These are phyloP conservation scores for Hydractinia symbiolongicarpus DNA, from an alignment of 30 jellyfish, hydroid and myxozoan species.

Conservation along the genomic window DNA sequence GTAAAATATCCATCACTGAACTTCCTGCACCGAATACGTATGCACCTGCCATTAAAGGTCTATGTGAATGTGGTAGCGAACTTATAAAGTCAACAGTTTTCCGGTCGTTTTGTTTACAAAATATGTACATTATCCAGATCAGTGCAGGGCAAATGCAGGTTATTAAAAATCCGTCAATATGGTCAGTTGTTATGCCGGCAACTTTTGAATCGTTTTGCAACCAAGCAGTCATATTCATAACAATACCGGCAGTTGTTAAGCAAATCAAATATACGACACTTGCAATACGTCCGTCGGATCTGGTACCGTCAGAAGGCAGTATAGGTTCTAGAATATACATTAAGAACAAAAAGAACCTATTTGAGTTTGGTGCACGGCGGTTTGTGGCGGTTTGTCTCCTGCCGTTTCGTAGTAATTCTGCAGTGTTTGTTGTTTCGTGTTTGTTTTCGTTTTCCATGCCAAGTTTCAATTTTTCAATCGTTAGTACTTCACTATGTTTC, in stretches of 20 bases:
- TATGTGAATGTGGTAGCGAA: slow-evolving; percentile 80
- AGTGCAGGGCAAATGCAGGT: slow-evolving; percentile 94
- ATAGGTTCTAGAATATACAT: slow-evolving; percentile 83
- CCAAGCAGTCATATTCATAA: slow-evolving; percentile 86
- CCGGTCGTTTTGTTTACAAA: slow-evolving; percentile 89
- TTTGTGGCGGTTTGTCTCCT: slow-evolving; percentile 1
- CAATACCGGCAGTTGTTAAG: slow-evolving; percentile 95
- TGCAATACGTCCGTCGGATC: slow-evolving; percentile 90
- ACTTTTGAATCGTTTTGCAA: slow-evolving; percentile 66
- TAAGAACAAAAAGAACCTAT: slow-evolving; percentile 35
- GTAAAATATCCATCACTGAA: slow-evolving; percentile 83
- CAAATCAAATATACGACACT: slow-evolving; percentile 86
- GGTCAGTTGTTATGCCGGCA: slow-evolving; percentile 87
- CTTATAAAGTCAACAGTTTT: slow-evolving; percentile 92
- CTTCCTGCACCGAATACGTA: slow-evolving; percentile 97
- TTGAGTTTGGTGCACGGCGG: slow-evolving; percentile 32
- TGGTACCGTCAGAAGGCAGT: slow-evolving; percentile 87
- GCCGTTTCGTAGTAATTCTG: neutral
- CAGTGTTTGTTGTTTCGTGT: slow-evolving; percentile 17
- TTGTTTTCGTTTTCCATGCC: slow-evolving; percentile 19
- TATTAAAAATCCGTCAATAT: slow-evolving; percentile 91
- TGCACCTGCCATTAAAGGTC: slow-evolving; percentile 96
- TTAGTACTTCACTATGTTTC: slow-evolving; percentile 22
- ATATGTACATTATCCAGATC: slow-evolving; percentile 73
- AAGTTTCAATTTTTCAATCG: slow-evolving; percentile 27